A percentile compares a stretch with the other conserved stretches of the same genome.
Conservation (phyloP, 2,888 invertebrate genomes). For the Clostera curtula region DNA sequence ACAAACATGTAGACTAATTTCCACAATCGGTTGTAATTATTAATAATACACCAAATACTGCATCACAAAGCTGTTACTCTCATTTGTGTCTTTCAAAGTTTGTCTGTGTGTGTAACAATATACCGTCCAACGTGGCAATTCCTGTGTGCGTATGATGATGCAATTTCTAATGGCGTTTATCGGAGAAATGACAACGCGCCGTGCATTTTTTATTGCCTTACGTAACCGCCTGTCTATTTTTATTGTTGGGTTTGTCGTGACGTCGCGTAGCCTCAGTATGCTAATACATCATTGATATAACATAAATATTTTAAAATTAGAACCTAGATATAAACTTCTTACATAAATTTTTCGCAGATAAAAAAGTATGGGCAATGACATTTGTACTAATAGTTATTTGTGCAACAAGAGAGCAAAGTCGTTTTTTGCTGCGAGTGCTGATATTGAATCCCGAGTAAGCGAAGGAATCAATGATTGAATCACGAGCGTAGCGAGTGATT, state of each 20-base stretch:
- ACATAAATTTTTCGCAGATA: neutral
- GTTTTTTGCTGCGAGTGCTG: too few species aligned
- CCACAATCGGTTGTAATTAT: too few species aligned
- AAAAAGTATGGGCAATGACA: neutral
- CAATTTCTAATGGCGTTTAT: constrained; percentile 60
- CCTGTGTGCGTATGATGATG: constrained; percentile 42
- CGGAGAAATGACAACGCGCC: constrained; percentile 52
- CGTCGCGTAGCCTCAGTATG: too few species aligned
- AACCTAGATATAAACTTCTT: constrained; percentile 2
- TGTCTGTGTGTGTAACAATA: constrained; percentile 17
- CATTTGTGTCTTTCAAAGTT: constrained; percentile 8
- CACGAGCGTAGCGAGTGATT: too few species aligned
- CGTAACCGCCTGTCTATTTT: constrained; percentile 29
- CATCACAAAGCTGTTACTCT: constrained; percentile 8
- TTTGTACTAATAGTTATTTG: neutral
- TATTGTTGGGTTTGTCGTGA: too few species aligned
- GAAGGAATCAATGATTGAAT: too few species aligned
- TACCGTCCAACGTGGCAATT: too few species aligned
- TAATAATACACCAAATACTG: too few species aligned
- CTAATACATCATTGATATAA: too few species aligned
- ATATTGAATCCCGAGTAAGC: too few species aligned
- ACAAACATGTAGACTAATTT: too few species aligned
- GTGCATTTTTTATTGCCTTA: constrained; percentile 51
- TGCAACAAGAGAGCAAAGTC: neutral
- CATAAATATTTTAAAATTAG: too few species aligned